Evolutionary conservation across 2,888 invertebrate genomes (phyloP).

Genomic region (Apamea anceps): DNA sequence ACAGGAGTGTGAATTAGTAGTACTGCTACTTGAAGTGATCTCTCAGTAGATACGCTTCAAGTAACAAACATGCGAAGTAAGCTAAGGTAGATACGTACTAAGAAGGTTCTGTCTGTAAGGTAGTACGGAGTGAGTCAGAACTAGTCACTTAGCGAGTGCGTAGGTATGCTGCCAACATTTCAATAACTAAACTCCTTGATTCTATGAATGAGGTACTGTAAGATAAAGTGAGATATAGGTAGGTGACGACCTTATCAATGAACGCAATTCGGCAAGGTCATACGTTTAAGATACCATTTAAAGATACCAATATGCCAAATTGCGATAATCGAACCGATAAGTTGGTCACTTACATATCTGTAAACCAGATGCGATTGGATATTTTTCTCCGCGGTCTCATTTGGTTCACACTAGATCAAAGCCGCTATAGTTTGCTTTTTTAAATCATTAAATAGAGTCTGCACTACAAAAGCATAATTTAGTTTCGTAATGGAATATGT

Average conservation of each 20-base stretch:
- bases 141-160: not conserved
- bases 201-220: conserved; percentile 9
- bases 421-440: not conserved
- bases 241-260: not conserved
- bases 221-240: not conserved
- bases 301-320: conserved; percentile 7
- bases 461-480: not conserved
- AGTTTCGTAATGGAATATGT: not conserved
- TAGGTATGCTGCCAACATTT: not conserved
- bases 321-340: conserved; percentile 16
- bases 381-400: not conserved
- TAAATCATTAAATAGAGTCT: not conserved
- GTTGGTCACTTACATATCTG: conserved; percentile 9
- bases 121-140: not conserved
- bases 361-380: not conserved
- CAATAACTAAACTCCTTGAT: not conserved
- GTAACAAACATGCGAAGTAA: not conserved
- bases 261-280: not conserved
- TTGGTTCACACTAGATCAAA: conserved; percentile 4
- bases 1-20: not conserved
- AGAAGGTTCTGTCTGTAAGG: not conserved
- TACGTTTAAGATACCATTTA: not conserved
- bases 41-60: not conserved
- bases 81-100: not conserved
- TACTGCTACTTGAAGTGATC: conserved; percentile 17